A percentile compares a stretch with the other conserved stretches of the same genome.
Evolutionary conservation across 2,113 vertebrate species (phyloP).

Genomic region (Neodontobutis hainanensis): DNA sequence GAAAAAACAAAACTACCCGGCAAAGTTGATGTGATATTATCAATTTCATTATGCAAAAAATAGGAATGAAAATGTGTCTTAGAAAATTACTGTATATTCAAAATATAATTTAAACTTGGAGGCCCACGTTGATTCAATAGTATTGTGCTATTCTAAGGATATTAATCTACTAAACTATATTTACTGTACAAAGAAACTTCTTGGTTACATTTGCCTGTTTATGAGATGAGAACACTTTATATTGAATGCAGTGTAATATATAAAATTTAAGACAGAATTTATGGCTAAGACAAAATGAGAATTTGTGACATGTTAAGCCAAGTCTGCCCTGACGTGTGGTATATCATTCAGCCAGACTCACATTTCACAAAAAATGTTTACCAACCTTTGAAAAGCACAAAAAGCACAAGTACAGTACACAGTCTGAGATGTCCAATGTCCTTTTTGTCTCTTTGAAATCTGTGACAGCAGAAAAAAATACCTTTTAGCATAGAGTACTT

Average conservation of each 20-base stretch:
- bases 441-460: slow-evolving; percentile 62
- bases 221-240: slow-evolving; percentile 62
- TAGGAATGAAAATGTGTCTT: slow-evolving; percentile 75
- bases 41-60: slow-evolving; percentile 83
- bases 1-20: slow-evolving; percentile 72
- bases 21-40: slow-evolving; percentile 78
- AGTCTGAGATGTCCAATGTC: slow-evolving; percentile 61
- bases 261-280: slow-evolving; percentile 54
- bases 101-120: slow-evolving; percentile 76
- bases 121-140: slow-evolving; percentile 75
- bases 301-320: slow-evolving; percentile 73
- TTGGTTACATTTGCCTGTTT: slow-evolving; percentile 74
- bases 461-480: slow-evolving; percentile 74
- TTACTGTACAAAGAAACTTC: slow-evolving; percentile 76
- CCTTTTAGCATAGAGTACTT: slow-evolving; percentile 62
- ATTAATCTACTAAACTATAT: slow-evolving; percentile 76
- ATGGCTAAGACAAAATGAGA: slow-evolving; percentile 68
- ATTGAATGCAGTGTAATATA: slow-evolving; percentile 56
- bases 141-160: slow-evolving; percentile 74
- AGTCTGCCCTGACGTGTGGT: slow-evolving; percentile 68
- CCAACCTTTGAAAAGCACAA: slow-evolving; percentile 69
- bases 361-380: slow-evolving; percentile 62
- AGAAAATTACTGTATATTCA: slow-evolving; percentile 74
- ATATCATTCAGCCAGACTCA: slow-evolving; percentile 61
- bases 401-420: slow-evolving; percentile 72